A percentile compares a stretch with the other conserved stretches of the same genome.
These are phyloP conservation scores for Drosophila emarginata DNA, from an alignment of 2,888 invertebrate genomes.

Conservation along the genomic window DNA sequence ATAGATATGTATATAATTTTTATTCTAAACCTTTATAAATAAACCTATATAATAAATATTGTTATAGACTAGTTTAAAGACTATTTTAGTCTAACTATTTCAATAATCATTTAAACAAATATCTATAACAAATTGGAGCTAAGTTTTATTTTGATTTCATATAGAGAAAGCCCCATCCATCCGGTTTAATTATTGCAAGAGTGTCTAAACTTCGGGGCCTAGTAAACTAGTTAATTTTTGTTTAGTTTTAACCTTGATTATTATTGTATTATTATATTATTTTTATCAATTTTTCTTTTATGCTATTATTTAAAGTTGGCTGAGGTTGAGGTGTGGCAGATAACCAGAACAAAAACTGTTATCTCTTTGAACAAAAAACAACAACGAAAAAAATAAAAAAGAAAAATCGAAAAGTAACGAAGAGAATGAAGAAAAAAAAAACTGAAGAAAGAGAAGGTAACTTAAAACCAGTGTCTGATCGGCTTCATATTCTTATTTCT, in stretches of 20 bases:
- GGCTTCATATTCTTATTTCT: not conserved
- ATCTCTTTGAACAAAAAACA: conserved; percentile 4
- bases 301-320: conserved; percentile 6
- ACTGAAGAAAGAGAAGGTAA: not conserved
- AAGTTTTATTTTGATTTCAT: too few species aligned
- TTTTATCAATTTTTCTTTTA: conserved; percentile 1
- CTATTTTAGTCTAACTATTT: too few species aligned
- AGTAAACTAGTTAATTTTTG: conserved; percentile 16
- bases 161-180: too few species aligned
- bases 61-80: too few species aligned
- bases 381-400: not conserved
- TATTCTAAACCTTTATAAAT: too few species aligned
- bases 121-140: too few species aligned
- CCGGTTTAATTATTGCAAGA: not conserved
- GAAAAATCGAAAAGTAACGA: conserved; percentile 11
- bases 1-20: too few species aligned
- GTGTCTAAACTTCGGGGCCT: not conserved
- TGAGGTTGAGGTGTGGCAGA: conserved; percentile 7
- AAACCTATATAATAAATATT: too few species aligned
- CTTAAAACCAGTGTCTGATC: conserved; percentile 45
- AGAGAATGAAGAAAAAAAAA: conserved; percentile 34
- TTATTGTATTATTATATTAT: not conserved
- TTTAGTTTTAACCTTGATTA: conserved; percentile 18
- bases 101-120: too few species aligned
- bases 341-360: conserved; percentile 12